Evolutionary conservation across 2,888 invertebrate genomes (phyloP), one percentile per base, ranked within the genome.

Genomic region (Fissipunctia ypsillon): DNA sequence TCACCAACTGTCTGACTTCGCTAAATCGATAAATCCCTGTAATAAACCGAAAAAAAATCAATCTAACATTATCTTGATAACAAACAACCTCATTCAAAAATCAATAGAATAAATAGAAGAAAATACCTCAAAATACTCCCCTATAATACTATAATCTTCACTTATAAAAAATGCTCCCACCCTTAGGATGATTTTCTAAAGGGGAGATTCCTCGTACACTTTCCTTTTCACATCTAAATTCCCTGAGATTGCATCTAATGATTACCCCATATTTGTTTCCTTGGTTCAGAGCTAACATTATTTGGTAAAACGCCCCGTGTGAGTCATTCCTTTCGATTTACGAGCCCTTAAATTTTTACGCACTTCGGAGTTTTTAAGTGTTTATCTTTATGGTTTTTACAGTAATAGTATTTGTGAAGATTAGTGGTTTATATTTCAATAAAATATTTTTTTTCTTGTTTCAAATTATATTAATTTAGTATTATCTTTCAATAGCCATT

Each of bases 201-300:
- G 70, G 66, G 64, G 57, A 75, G 63, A 66, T 22, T 60, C 41
- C 43, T 25, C 61, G 50, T 73, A 70, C 43, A 66, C 71, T 84
- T 80, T 73, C 52, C 61, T 79, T 63, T 81, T 70, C 65, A 56
- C 73, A 67, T 75, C 61, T 38, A 73, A 80, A 79, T 70, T 83
- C 63, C 1, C 73, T 59, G 38, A 82, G 78, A 81, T 87, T 86
- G 75, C 74, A 86, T 82, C 73, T 76, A 77, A 82, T 77, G 74
- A 82, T 84, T 68, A 25, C 73, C 50, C 73, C 81, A 83, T 87
- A 85, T 87, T 87, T 87, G 78, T 81, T 78, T 83, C 70, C 72
- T 59, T 25, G 48, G 70, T 83, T 76, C 70, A 71, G 73, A 87
- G 75, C 45, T 66, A 41, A 73, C 66, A 45, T 76, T 83, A 77